Evolutionary conservation across 1,140 invertebrate species (phyloP), one percentile per base, ranked within the genome.

Genomic region (Lysiphlebus fabarum): DNA sequence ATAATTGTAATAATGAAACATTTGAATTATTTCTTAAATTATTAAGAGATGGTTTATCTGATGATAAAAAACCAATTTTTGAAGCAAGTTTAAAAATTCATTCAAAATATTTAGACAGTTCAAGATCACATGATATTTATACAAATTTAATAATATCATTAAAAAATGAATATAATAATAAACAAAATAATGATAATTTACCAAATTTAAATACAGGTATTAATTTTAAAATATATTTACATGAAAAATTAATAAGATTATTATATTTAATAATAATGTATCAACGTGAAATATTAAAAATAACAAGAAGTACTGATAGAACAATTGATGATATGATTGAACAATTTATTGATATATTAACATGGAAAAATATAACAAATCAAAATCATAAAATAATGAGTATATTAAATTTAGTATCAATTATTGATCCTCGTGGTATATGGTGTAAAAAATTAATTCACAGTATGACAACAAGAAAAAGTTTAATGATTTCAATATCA

Each of bases 371-470:
- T 57, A 65, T 67, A 38, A 58, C 56, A 6, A 69, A 56, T 50
- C 36, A 51, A 38, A 36, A 7, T 38, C 11, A 56, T 7, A 75
- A 74, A 42, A 64, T 62, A 6, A 56, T 77, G 3, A 75, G 64
- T 36, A 55, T 67, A 2, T 38, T 79, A 1, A 74, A 79, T 36
- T 67, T 80, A 6, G 33, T 79, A 26, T 70, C 78, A 2, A 38
- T 79, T 4, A 47, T 80, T 10, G 75, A 80, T 44, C 77, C 78
- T 3, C 65, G 69, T 47, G 75, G 75, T 5, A 63, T 67, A 17
- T 80, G 78, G 78, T 70, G 70, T 43, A 69, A 58, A 50, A 76
- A 70, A 36, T 80, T 76, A 76, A 71, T 73, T 34, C 70, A 75
- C 14, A 67, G 64, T 59, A 63, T 72, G 17, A 56, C 68, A 44